Percentiles rank a stretch among this genome's conserved stretches.
Conservation (phyloP, 2,888 invertebrate species). For the Oscheius sp. region DNA sequence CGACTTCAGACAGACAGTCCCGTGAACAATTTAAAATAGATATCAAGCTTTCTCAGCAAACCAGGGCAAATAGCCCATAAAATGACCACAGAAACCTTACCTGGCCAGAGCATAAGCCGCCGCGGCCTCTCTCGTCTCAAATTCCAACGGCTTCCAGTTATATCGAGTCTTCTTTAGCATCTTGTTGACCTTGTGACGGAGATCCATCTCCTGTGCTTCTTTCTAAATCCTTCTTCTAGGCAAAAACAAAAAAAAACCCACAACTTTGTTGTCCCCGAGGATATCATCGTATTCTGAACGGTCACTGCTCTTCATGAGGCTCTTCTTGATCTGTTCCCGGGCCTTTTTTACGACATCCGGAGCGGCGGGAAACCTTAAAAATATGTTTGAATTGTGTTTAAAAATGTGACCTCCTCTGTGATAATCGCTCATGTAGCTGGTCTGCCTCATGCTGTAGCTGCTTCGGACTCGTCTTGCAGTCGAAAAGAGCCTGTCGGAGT, state of each 20-base stretch:
- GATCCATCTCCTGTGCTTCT: slow-evolving; percentile 55
- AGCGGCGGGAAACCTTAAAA: slow-evolving; percentile 61
- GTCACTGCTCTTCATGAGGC: slow-evolving; percentile 46
- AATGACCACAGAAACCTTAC: slow-evolving; percentile 33
- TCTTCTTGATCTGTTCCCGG: slow-evolving; percentile 55
- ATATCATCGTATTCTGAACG: slow-evolving; percentile 50
- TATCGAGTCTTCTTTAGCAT: slow-evolving; percentile 60
- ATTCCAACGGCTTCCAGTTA: slow-evolving; percentile 70
- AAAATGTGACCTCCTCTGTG: slow-evolving; percentile 45
- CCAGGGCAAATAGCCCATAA: neutral
- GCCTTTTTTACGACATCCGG: slow-evolving; percentile 55
- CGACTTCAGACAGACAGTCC: too few relatives aligned
- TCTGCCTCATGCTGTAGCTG: slow-evolving; percentile 71
- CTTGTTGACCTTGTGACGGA: slow-evolving; percentile 60
- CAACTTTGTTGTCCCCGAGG: slow-evolving; percentile 49
- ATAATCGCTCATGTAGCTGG: slow-evolving; percentile 55
- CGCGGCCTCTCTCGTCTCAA: slow-evolving; percentile 58
- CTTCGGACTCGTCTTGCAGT: slow-evolving; percentile 56
- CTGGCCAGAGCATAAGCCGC: slow-evolving; percentile 64
- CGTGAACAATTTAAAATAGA: too few relatives aligned
- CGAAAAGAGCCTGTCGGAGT: slow-evolving; percentile 45
- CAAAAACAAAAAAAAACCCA: slow-evolving; percentile 12
- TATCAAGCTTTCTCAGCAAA: too few relatives aligned
- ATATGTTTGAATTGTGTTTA: neutral
- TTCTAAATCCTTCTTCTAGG: slow-evolving; percentile 36